phyloP scores from a whole-genome alignment of 2,797 vertebrate genomes.

The Halcyon leucocephala region DNA sequence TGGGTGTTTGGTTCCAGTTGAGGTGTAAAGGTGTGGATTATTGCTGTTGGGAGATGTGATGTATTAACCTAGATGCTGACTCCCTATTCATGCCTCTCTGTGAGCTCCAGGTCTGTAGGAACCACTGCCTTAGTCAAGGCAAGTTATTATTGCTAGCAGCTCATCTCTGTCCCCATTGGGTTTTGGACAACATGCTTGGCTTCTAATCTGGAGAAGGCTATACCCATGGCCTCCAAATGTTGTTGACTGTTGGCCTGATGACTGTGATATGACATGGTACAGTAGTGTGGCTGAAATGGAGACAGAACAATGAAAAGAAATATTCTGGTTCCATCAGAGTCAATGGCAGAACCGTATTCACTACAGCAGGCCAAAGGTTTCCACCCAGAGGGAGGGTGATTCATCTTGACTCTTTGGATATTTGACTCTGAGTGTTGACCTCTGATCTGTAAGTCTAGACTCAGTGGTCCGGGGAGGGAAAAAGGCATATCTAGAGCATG shows the following conservation, averaged over 20 bases:
- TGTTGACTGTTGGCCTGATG: background rate
- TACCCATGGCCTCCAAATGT: background rate
- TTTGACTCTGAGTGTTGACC: background rate
- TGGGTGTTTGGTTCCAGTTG: background rate
- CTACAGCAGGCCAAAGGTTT: background rate
- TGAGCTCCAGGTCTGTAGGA: background rate
- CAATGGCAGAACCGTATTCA: background rate
- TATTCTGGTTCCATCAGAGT: background rate
- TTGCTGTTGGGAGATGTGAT: background rate
- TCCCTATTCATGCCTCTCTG: background rate
- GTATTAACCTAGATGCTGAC: background rate
- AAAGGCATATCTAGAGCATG: background rate
- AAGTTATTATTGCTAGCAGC: background rate
- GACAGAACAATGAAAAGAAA: background rate
- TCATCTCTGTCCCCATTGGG: background rate
- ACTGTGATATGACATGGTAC: background rate
- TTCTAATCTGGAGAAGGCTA: background rate
- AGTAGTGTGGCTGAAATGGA: background rate
- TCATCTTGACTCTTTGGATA: background rate
- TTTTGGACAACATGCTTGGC: background rate
- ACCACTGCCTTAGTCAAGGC: background rate
- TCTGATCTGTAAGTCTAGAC: conserved; percentile 11
- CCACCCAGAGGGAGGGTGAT: background rate
- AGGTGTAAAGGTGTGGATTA: background rate
- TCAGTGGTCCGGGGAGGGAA: background rate